Percentiles rank a stretch among this genome's conserved stretches.
Conservation (phyloP, 1,140 invertebrate genomes). For the Papilio polytes region DNA sequence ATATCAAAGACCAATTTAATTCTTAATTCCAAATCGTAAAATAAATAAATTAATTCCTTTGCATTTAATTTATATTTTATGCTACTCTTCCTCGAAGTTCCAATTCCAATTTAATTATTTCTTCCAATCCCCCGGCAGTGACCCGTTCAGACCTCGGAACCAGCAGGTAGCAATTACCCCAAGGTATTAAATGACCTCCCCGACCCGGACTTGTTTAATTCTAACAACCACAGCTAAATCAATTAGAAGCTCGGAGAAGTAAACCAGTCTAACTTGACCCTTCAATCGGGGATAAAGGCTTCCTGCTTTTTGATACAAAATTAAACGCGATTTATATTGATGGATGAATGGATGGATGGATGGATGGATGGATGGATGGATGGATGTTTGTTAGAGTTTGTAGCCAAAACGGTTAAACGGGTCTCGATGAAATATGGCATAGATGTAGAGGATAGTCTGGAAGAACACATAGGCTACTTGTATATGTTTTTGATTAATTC, state of each 20-base stretch:
- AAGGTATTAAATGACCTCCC: slow-evolving; percentile 57
- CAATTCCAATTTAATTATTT: slow-evolving; percentile 31
- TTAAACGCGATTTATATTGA: too few species aligned
- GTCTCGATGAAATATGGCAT: too few species aligned
- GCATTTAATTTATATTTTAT: not conserved
- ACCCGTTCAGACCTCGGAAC: slow-evolving; percentile 22
- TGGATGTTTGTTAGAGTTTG: too few species aligned
- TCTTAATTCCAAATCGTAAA: not conserved
- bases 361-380: too few species aligned
- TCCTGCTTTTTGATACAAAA: not conserved
- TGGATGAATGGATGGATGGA: too few species aligned
- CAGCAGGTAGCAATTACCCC: slow-evolving; percentile 53
- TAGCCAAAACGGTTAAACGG: too few species aligned
- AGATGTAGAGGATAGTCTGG: too few species aligned
- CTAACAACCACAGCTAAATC: slow-evolving; percentile 54
- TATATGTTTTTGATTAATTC: too few species aligned
- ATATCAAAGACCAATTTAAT: too few species aligned
- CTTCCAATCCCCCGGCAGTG: slow-evolving; percentile 13
- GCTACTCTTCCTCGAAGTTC: not conserved
- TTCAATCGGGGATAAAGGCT: not conserved
- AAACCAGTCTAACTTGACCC: slow-evolving; percentile 41
- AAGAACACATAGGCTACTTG: too few species aligned
- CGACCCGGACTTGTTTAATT: slow-evolving; percentile 60
- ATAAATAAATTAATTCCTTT: not conserved
- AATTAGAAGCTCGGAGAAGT: slow-evolving; percentile 48